Evolutionary conservation across 2,113 vertebrate species (phyloP), one percentile per base, ranked within the genome.

Genomic region (Drymodes brunneopygia): DNA sequence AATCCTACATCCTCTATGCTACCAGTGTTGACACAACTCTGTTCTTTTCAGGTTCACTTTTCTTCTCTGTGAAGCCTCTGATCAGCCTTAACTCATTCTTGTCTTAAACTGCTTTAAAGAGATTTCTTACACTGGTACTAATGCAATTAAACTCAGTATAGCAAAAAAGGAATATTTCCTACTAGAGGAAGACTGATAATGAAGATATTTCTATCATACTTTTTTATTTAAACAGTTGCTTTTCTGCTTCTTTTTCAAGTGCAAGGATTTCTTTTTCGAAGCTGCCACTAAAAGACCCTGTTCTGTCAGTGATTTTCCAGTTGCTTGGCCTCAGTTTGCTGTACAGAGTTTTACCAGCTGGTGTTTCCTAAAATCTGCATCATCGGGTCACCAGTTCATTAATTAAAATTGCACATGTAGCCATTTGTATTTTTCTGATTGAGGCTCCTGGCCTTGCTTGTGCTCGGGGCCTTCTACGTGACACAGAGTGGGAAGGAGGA

Each of bases 321-420:
- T 92, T 91, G 54, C 92, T 88, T 90, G 70, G 67, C 82, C 75
- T 90, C 42, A 28, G 83, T 93, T 94, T 88, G 47, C 86, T 48
- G 47, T 53, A 83, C 72, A 54, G 71, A 79, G 44, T 88, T 96
- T 94, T 91, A 86, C 92, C 93, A 95, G 92, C 88, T 96, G 88
- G 60, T 70, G 79, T 88, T 96, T 92, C 79, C 67, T 78, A 79
- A 73, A 66, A 90, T 22, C 62, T 93, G 60, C 67, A 40, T 90
- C 36, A 17, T 88, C 85, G 83, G 92, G 82, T 95, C 95, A 86
- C 8, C 64, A 56, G 85, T 88, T 96, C 74, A 60, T 93, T 95
- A 91, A 95, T 93, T 95, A 90, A 91, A 93, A 78, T 82, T 70
- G 92, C 90, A 92, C 79, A 38, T 93, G 90, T 53, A 93, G 71